Percentiles rank a stretch among this genome's conserved stretches.
Evolutionary conservation across 2,113 vertebrate genomes (phyloP).

Genomic region (Halcyon senegalensis): DNA sequence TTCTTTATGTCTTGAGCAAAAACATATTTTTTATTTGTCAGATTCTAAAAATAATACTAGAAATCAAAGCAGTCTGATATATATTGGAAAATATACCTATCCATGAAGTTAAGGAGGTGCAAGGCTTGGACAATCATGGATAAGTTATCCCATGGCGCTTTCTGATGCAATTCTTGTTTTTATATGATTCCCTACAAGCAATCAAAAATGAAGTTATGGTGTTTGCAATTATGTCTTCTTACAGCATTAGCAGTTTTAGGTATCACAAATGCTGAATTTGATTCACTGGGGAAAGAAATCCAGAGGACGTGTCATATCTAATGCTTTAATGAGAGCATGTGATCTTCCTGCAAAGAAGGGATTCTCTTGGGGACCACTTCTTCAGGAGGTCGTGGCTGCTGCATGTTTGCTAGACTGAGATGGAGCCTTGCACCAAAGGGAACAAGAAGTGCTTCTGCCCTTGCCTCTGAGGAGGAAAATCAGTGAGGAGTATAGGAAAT

Average conservation of each 20-base stretch:
- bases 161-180: neutral
- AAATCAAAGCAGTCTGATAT: neutral
- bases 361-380: neutral
- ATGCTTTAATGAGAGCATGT: neutral
- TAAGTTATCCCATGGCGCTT: neutral
- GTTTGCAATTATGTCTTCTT: neutral
- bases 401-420: neutral
- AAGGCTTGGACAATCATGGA: neutral
- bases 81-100: neutral
- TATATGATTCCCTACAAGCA: neutral
- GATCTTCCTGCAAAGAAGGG: neutral
- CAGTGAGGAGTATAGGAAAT: neutral
- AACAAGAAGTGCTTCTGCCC: neutral
- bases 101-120: neutral
- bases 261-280: neutral
- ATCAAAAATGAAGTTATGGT: neutral
- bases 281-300: neutral
- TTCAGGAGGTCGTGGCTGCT: neutral
- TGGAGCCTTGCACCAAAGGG: neutral
- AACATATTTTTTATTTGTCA: fast-evolving
- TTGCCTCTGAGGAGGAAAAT: neutral
- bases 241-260: neutral
- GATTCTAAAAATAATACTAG: neutral
- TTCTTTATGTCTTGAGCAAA: neutral
- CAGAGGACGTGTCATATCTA: neutral